A percentile compares a stretch with the other conserved stretches of the same genome.
phyloP scores from a whole-genome alignment of 1,140 invertebrate genomes.

The Reticulitermes speratus region DNA sequence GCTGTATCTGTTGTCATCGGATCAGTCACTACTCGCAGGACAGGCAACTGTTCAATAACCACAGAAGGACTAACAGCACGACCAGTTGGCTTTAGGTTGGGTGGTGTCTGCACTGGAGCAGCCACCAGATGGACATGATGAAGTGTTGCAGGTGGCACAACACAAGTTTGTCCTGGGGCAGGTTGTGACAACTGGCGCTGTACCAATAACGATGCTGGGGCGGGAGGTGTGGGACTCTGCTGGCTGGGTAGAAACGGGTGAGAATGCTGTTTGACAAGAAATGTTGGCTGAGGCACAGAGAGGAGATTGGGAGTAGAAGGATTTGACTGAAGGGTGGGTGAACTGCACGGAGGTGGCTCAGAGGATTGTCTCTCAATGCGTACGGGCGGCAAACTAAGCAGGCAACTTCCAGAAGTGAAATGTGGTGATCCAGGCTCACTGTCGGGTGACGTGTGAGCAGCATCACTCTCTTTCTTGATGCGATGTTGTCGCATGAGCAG shows the following conservation, averaged over 20 bases:
- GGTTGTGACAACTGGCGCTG: constrained; percentile 56
- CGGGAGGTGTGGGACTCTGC: constrained; percentile 40
- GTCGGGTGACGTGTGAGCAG: constrained; percentile 54
- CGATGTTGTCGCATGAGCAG: constrained; percentile 64
- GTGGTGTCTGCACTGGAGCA: constrained; percentile 34
- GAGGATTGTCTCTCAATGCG: constrained; percentile 60
- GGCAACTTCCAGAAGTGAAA: constrained; percentile 46
- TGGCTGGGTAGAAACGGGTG: constrained; percentile 61
- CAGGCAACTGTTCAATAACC: constrained; percentile 39
- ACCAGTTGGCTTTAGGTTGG: constrained; percentile 30
- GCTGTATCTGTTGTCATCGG: neutral
- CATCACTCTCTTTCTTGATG: constrained; percentile 62
- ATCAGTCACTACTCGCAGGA: constrained; percentile 13
- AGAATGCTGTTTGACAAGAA: constrained; percentile 64
- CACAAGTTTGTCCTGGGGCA: constrained; percentile 38
- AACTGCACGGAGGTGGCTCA: constrained; percentile 52
- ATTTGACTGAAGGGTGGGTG: constrained; percentile 40
- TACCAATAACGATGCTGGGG: constrained; percentile 41
- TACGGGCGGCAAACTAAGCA: constrained; percentile 44
- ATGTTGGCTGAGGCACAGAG: constrained; percentile 56
- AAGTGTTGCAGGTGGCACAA: constrained; percentile 38
- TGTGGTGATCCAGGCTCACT: constrained; percentile 50
- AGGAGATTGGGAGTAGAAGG: constrained; percentile 48
- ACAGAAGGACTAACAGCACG: constrained; percentile 44
- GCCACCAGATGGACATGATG: constrained; percentile 43